Evolutionary conservation across 2,888 invertebrate species (phyloP).

Genomic region (Chouioia cunea): DNA sequence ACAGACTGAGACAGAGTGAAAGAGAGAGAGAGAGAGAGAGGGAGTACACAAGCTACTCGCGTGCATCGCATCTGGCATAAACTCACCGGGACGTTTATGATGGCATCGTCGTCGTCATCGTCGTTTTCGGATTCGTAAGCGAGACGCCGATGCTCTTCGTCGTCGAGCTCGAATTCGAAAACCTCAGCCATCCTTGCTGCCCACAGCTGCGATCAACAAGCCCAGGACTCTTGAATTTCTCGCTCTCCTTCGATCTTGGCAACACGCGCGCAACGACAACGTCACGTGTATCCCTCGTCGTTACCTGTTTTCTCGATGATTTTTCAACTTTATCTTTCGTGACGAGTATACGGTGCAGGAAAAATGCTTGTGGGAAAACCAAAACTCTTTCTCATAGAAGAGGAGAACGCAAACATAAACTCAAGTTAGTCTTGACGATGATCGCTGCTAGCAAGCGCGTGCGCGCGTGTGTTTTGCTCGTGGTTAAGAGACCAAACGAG

Average conservation of each 20-base stretch:
- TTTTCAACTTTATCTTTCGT: not conserved
- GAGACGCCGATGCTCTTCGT: constrained; percentile 75
- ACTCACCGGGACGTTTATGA: constrained; percentile 90
- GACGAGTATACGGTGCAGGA: not conserved
- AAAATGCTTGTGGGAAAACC: too few species aligned
- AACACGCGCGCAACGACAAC: not conserved
- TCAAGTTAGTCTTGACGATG: too few species aligned
- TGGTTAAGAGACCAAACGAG: not conserved
- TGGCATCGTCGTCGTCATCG: constrained; percentile 92
- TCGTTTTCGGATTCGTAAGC: constrained; percentile 86
- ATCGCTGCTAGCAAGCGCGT: constrained; percentile 7
- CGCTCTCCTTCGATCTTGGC: too few species aligned
- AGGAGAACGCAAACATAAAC: too few species aligned
- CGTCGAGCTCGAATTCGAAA: constrained; percentile 92
- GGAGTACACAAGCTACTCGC: too few species aligned
- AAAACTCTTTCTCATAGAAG: too few species aligned
- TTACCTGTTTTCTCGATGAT: not conserved
- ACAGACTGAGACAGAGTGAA: too few species aligned
- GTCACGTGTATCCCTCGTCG: constrained; percentile 24
- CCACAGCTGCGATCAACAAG: not conserved
- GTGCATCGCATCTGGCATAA: not conserved
- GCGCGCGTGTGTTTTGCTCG: constrained; percentile 27
- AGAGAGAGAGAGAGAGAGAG: not conserved
- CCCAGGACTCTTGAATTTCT: too few species aligned
- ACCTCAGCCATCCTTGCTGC: constrained; percentile 80